Conservation (phyloP, 2,888 invertebrate species). For the Mantis religiosa region DNA sequence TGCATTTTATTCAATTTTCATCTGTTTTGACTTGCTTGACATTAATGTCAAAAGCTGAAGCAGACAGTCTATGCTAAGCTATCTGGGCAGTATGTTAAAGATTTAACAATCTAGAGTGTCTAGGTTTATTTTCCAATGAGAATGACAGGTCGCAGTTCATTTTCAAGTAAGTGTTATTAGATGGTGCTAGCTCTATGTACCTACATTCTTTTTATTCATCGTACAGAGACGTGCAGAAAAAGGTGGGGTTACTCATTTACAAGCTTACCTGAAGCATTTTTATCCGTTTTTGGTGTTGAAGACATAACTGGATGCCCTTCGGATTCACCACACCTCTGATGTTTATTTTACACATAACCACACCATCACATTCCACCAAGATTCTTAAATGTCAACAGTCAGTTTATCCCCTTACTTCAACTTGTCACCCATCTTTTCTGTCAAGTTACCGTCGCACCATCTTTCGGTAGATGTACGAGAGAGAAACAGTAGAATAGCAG, state of each 20-base stretch:
- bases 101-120: background rate
- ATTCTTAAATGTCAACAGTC: constrained; percentile 27
- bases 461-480: background rate
- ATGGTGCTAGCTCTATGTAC: background rate
- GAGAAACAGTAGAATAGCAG: background rate
- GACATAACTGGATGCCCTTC: constrained; percentile 44
- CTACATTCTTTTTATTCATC: background rate
- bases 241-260: constrained; percentile 26
- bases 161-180: background rate
- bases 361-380: constrained; percentile 26
- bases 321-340: constrained; percentile 33
- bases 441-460: constrained; percentile 12
- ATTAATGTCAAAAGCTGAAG: background rate
- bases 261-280: constrained; percentile 46
- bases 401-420: constrained; percentile 6
- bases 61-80: background rate
- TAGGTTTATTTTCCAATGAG: background rate
- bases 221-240: background rate
- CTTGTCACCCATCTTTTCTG: constrained; percentile 29
- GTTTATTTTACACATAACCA: constrained; percentile 28
- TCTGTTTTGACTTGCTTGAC: background rate
- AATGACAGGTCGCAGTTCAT: background rate
- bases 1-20: background rate
- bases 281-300: constrained; percentile 46
- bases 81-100: background rate